These are phyloP conservation scores for Eudyptes chrysolophus DNA, from an alignment of 2,113 vertebrate species.

Conservation along the genomic window DNA sequence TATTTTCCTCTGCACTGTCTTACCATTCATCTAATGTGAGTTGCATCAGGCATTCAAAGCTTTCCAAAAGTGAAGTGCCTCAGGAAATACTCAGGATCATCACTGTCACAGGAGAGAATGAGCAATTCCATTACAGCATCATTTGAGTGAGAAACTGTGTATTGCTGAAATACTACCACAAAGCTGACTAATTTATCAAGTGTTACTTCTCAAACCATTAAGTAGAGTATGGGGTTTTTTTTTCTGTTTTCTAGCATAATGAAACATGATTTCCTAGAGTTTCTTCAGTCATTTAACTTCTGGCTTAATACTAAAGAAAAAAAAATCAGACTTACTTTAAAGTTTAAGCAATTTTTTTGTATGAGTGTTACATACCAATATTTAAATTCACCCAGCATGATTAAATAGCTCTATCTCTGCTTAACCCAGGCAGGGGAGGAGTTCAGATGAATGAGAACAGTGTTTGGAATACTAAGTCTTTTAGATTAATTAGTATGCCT, in stretches of 20 bases:
- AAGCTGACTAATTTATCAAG: neutral
- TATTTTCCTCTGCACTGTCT: neutral
- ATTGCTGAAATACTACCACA: neutral
- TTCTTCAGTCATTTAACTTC: neutral
- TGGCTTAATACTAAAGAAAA: neutral
- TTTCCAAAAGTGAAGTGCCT: neutral
- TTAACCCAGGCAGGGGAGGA: neutral
- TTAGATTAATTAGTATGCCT: neutral
- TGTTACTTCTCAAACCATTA: neutral
- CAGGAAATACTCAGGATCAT: neutral
- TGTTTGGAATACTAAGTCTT: neutral
- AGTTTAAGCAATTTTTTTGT: neutral
- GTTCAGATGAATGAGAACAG: neutral
- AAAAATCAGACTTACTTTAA: neutral
- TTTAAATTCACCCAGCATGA: neutral
- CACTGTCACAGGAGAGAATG: neutral
- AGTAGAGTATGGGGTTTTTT: fast-evolving
- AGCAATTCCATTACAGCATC: neutral
- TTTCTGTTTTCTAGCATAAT: neutral
- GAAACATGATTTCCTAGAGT: neutral
- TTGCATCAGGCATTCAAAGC: neutral
- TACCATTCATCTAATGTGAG: neutral
- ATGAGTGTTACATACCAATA: neutral
- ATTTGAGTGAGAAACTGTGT: neutral
- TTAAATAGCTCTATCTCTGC: neutral